Base-by-base conservation (phyloP, 2,888 invertebrate genomes). In the Synanthedon vespiformis region DNA sequence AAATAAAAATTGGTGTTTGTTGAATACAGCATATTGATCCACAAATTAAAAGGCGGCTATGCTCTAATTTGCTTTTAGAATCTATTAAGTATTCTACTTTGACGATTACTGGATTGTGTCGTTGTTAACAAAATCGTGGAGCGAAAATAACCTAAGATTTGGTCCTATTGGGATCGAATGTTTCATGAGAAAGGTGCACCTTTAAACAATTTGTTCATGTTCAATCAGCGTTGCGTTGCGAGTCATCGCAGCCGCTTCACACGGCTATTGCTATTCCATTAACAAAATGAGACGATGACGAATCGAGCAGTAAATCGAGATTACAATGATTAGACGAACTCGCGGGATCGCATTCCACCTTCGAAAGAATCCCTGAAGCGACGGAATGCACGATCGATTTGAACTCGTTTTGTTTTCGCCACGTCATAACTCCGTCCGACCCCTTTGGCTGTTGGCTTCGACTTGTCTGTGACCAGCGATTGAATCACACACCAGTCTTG, bases 391-490 rank as follows among this genome's bases (percentile, higher is more conserved):
- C 77, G 68, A 80, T 80, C 83, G 77, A 78, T 80, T 78, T 72
- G 66, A 78, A 85, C 86, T 77, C 61, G 86, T 86, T 85, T 84
- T 79, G 78, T 81, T 85, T 85, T 83, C 80, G 85, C 86, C 78
- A 85, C 83, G 85, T 87, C 86, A 86, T 81, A 83, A 79, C 79
- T 76, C 72, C 79, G 70, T 71, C 65, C 69, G 73, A 49, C 51
- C 44, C 51, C 47, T 48, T 40, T 16, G 52, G 40, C 40, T 52
- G 13, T 12, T 49, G 52, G 40, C 40, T 52, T 41, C 16, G 49
- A 27, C 47, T 51, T 51, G 53, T 53, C 53, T 40, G 52, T n/a
- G 47, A 11, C 40, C 52, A 49, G 40, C 34, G 53, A 41, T 48
- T 51, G 41, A 51, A 51, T 54, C 52, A 54, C 54, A 40, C 49